Evolutionary conservation across 2,113 vertebrate genomes (phyloP).

Genomic region (Rostratula benghalensis): DNA sequence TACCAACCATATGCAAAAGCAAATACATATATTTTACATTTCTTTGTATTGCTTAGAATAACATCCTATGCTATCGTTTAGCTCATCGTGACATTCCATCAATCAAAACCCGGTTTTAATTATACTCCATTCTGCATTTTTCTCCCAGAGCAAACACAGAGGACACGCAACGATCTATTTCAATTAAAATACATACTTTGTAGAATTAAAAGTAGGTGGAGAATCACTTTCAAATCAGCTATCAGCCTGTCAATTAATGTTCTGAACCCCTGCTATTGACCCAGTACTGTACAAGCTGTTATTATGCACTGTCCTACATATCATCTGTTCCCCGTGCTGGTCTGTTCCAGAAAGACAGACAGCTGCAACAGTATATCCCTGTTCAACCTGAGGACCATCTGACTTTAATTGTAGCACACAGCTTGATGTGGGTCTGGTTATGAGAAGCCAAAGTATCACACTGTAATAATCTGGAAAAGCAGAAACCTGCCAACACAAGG

Average conservation of each 20-base stretch:
- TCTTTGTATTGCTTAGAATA: background rate
- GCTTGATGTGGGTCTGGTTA: constrained; percentile 82
- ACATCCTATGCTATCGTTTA: constrained; percentile 19
- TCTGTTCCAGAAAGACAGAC: constrained; percentile 80
- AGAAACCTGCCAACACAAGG: constrained; percentile 81
- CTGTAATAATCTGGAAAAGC: constrained; percentile 82
- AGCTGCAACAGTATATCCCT: constrained; percentile 83
- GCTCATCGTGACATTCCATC: constrained; percentile 16
- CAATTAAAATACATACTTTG: constrained; percentile 38
- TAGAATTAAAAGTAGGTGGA: constrained; percentile 49
- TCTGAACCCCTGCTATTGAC: constrained; percentile 72
- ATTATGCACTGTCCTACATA: constrained; percentile 75
- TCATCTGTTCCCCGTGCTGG: constrained; percentile 77
- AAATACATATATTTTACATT: background rate
- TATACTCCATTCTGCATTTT: background rate
- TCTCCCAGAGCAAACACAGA: background rate
- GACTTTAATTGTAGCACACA: constrained; percentile 86
- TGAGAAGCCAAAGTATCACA: constrained; percentile 80
- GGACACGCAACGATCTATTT: background rate
- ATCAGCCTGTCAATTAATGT: constrained; percentile 75
- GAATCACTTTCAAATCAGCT: constrained; percentile 67
- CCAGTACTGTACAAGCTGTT: constrained; percentile 78
- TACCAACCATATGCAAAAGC: background rate
- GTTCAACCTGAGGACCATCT: constrained; percentile 85
- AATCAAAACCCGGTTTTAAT: constrained; percentile 57